A percentile compares a stretch with the other conserved stretches of the same genome.
Conservation (phyloP, 2,797 vertebrate species). For the Hypotaenidia okinawae region DNA sequence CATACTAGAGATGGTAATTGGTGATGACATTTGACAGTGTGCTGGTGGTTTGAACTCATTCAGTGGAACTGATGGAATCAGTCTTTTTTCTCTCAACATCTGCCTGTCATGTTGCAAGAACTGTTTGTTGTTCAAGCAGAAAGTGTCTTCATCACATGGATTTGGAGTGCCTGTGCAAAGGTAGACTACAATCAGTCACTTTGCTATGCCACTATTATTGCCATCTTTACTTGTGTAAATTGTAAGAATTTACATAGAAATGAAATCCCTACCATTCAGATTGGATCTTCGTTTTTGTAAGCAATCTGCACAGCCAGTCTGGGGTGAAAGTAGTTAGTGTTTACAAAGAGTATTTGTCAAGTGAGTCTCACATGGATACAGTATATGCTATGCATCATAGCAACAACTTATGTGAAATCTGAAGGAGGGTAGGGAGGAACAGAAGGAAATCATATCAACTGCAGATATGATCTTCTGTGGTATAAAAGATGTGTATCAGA, state of each 20-base stretch:
- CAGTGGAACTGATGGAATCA: neutral
- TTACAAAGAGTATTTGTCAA: neutral
- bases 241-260: neutral
- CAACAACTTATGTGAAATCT: neutral
- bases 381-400: fast-evolving
- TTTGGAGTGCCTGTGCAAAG: neutral
- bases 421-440: neutral
- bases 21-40: slow-evolving; percentile 12
- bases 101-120: neutral
- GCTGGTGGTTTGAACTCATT: neutral
- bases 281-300: neutral
- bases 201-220: neutral
- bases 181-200: neutral
- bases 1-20: neutral
- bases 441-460: neutral
- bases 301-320: neutral
- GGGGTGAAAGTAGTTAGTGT: neutral
- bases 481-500: neutral
- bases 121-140: neutral
- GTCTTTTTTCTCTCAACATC: neutral
- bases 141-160: neutral
- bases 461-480: neutral
- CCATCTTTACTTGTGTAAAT: neutral
- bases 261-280: neutral
- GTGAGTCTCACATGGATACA: fast-evolving